A percentile compares a stretch with the other conserved stretches of the same genome.
phyloP scores from a whole-genome alignment of 64 coral and sea anemone species.

The Cladopsammia gracilis region DNA sequence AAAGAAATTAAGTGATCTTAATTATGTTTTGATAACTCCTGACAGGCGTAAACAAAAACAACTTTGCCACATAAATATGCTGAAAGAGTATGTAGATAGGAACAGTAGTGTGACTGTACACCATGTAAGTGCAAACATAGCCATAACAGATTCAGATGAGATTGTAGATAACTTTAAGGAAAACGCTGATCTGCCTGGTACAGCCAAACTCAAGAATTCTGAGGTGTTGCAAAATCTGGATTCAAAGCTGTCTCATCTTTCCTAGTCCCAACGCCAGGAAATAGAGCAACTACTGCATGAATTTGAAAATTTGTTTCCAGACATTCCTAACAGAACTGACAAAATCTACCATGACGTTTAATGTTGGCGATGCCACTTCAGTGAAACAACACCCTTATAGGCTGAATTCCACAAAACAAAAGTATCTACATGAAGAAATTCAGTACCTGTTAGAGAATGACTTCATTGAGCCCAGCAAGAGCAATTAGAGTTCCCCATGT shows the following conservation, averaged over 20 bases:
- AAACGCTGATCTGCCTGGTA: not conserved
- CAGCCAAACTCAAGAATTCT: constrained; percentile 51
- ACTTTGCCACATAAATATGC: constrained; percentile 45
- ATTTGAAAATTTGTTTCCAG: too few relatives aligned
- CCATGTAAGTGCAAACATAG: constrained; percentile 9
- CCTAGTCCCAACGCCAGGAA: too few relatives aligned
- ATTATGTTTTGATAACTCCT: constrained; percentile 59
- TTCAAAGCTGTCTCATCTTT: too few relatives aligned
- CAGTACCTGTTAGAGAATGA: too few relatives aligned
- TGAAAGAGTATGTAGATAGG: constrained; percentile 41
- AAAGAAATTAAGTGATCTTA: constrained; percentile 60
- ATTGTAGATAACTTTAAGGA: not conserved
- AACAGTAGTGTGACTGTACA: not conserved
- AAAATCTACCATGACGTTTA: constrained; percentile 43
- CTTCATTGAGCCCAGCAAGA: too few relatives aligned
- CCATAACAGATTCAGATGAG: not conserved
- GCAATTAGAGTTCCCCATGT: too few relatives aligned
- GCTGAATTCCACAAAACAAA: too few relatives aligned
- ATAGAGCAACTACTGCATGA: too few relatives aligned
- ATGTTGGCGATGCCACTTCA: too few relatives aligned
- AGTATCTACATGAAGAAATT: too few relatives aligned
- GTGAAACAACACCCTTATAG: too few relatives aligned
- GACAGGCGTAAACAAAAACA: constrained; percentile 64
- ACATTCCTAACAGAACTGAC: constrained; percentile 26
- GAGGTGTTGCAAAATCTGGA: too few relatives aligned